Evolutionary conservation across 2,797 vertebrate genomes (phyloP).

Genomic region (Alectoris magna): DNA sequence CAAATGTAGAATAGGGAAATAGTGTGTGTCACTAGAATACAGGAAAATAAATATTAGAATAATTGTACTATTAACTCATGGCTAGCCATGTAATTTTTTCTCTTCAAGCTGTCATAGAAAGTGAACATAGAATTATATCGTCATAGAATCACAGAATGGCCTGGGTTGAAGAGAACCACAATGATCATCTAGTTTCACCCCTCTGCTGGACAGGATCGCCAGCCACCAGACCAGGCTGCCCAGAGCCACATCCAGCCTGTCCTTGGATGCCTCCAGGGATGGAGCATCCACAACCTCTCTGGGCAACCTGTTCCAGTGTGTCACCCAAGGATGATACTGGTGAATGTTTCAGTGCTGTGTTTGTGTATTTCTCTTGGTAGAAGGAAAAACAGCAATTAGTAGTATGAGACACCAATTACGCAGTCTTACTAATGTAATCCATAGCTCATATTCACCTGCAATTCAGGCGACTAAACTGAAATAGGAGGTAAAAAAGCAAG

Average conservation of each 20-base stretch:
- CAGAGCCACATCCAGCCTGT: no score
- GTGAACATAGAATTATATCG: not conserved
- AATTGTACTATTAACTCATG: not conserved
- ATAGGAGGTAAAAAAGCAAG: not conserved
- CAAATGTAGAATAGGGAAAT: not conserved
- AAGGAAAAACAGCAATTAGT: not conserved
- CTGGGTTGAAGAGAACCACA: no score
- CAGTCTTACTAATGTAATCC: not conserved
- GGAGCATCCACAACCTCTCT: no score
- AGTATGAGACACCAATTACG: not conserved
- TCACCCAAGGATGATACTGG: not conserved
- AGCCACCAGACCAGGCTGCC: no score
- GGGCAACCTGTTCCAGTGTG: no score
- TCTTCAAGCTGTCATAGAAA: not conserved
- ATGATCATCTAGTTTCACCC: no score
- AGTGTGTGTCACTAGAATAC: not conserved
- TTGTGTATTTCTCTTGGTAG: not conserved
- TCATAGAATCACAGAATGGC: no score
- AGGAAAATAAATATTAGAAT: not conserved
- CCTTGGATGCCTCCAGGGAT: no score
- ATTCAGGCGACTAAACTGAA: not conserved
- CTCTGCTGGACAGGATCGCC: no score
- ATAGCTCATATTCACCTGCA: not conserved
- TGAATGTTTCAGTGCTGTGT: not conserved
- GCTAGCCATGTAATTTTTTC: not conserved